Base-by-base conservation (phyloP, 2,888 invertebrate species). In the Galerucella nymphaeae region DNA sequence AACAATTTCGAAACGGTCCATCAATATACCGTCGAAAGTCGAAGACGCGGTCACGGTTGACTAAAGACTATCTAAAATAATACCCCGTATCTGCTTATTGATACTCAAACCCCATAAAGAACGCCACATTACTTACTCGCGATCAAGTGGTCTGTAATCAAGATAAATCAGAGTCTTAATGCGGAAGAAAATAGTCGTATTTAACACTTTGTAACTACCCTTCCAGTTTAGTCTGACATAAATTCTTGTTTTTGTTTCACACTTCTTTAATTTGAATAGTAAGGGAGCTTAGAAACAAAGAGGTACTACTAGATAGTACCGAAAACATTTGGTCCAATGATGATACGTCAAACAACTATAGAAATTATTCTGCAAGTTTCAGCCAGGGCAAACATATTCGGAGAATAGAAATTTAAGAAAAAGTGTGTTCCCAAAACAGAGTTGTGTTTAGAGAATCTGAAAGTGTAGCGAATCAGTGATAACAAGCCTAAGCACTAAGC, bases 141-240 rank as follows among this genome's bases (percentile, higher is more conserved):
- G 75, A 75, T 74, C 74, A 74, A 74, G 72, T 71, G 72, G 72
- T 71, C 71, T 66, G 53, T 70, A 70, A 77, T 70, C 63, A 66
- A 68, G 76, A 77, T 77, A 77, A 77, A 77, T 77, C 75, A 71
- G 70, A 55, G 62, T 23, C 78, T 78, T 82, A 81, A 82, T 77
- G 80, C 81, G 80, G 81, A 82, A 81, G 80, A 78, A 68, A 81
- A 81, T 75, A 77, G 78, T 77, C 81, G 80, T 79, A 80, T 79
- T 81, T 81, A 83, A 82, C 82, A 82, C 80, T 79, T 79, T 53
- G 53, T 82, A 82, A 82, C 81, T 79, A 82, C 82, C 82, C 81
- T 79, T 76, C 73, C 68, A 75, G 77, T 75, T 71, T 74, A 72
- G 67, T 62, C 16, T 61, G 61, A 61, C 50, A 42, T 57, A 61